phyloP scores from a whole-genome alignment of 2,113 vertebrate species.

The Calcarius ornatus region DNA sequence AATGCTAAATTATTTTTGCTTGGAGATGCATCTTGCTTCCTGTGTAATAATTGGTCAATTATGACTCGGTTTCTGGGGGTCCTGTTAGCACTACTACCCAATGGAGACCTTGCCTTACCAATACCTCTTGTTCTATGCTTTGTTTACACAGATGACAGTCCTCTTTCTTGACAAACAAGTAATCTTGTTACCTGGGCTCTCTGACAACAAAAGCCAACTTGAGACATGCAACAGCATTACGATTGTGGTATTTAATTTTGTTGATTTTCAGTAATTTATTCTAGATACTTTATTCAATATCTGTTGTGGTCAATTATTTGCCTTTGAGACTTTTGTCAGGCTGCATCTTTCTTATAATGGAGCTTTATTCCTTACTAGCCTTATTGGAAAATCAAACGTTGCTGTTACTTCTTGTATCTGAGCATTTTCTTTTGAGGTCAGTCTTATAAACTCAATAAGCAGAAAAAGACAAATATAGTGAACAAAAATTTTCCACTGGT shows the following conservation, averaged over 20 bases:
- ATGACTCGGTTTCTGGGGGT: neutral
- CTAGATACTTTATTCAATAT: neutral
- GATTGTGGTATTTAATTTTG: neutral
- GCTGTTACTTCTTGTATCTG: neutral
- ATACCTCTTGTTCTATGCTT: neutral
- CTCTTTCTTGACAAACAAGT: neutral
- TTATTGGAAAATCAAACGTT: neutral
- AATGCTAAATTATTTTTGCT: neutral
- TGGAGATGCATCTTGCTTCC: neutral
- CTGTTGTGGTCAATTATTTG: neutral
- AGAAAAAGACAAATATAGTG: neutral
- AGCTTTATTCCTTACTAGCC: neutral
- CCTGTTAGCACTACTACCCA: rapidly evolving
- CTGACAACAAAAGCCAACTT: neutral
- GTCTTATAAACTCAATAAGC: neutral
- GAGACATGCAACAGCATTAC: neutral
- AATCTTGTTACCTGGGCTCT: neutral
- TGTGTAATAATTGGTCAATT: neutral
- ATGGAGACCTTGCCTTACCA: neutral
- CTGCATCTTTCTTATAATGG: neutral
- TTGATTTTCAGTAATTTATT: neutral
- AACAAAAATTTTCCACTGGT: neutral
- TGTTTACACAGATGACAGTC: neutral
- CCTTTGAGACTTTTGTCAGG: neutral
- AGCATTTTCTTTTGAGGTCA: neutral